Conservation (phyloP, 2,113 vertebrate species). For the Pachyramphus minor region DNA sequence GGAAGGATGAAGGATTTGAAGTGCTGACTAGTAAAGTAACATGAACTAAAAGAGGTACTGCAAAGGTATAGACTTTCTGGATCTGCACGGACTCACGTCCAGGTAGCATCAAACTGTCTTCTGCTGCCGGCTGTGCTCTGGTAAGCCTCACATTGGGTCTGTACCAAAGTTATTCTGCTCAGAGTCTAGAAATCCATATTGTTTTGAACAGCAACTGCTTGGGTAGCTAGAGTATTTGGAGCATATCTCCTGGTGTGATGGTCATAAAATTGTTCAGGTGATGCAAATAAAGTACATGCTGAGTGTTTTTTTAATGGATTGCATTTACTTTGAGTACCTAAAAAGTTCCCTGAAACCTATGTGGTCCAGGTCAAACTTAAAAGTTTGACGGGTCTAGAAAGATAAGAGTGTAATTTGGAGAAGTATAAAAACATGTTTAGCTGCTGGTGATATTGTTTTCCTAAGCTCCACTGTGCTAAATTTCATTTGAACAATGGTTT, state of each 20-base stretch:
- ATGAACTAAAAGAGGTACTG: not conserved
- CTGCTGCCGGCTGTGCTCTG: not conserved
- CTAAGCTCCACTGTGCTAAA: not conserved
- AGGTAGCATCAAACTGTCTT: not conserved
- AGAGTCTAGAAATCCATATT: not conserved
- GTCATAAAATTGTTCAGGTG: not conserved
- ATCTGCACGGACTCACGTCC: fast-evolving
- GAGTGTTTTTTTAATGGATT: not conserved
- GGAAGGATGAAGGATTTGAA: not conserved
- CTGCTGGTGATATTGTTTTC: not conserved
- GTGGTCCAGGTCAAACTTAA: not conserved
- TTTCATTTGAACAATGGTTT: not conserved
- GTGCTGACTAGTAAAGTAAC: not conserved
- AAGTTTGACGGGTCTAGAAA: not conserved
- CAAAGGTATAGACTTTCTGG: not conserved
- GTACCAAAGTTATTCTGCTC: not conserved
- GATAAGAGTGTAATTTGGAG: not conserved
- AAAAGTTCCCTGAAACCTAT: not conserved
- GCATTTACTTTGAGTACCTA: not conserved
- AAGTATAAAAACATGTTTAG: not conserved
- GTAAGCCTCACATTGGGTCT: not conserved
- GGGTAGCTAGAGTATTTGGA: not conserved
- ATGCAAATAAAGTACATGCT: fast-evolving
- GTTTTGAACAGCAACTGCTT: not conserved
- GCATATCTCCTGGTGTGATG: not conserved